Evolutionary conservation across 2,797 vertebrate genomes (phyloP), one percentile per base, ranked within the genome.

Genomic region (Pantherophis vulpinus): DNA sequence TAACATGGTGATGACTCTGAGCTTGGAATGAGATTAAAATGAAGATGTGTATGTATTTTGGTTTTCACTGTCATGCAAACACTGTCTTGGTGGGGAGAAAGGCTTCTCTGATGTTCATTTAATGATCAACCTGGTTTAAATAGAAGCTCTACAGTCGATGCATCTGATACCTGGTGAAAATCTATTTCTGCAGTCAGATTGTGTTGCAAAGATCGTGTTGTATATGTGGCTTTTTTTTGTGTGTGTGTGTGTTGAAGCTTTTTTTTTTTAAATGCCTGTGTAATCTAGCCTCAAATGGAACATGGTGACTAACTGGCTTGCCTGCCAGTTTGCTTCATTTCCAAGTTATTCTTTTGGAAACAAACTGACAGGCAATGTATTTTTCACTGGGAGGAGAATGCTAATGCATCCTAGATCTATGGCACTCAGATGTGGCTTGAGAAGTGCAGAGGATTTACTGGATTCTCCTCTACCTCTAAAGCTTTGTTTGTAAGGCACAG

Each of bases 321-420:
- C 89, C 1, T 94, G 87, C 51, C 89, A 74, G 91, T 23, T 94
- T 92, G 90, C 59, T 94, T 95, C 59, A 74, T 25, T 95, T 0
- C 0, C 66, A 92, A 51, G 37, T 0, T 93, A 88, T 92, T 95
- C 47, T 70, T 95, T 90, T 93, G 86, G 32, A 92, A 95, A 92
- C 11, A 56, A 87, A 95, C 91, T 94, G 95, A 94, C 37, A 89
- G 58, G 92, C n/a, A 93, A 94, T 92, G 93, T 83, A 16, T 91
- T 96, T 94, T 90, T 11, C 47, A 92, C 94, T 70, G 54, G 63
- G 13, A 92, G 89, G 94, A 91, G 94, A 95, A 94, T 89, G 7
- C 1, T 89, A 12, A 27, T 95, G 93, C 88, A 94, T 87, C 89
- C 91, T 94, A 96, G 93, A 94, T 60, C 10, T 32, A 32, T 92